Conservation (phyloP, 1,140 invertebrate species). For the Mylabris phalerata region DNA sequence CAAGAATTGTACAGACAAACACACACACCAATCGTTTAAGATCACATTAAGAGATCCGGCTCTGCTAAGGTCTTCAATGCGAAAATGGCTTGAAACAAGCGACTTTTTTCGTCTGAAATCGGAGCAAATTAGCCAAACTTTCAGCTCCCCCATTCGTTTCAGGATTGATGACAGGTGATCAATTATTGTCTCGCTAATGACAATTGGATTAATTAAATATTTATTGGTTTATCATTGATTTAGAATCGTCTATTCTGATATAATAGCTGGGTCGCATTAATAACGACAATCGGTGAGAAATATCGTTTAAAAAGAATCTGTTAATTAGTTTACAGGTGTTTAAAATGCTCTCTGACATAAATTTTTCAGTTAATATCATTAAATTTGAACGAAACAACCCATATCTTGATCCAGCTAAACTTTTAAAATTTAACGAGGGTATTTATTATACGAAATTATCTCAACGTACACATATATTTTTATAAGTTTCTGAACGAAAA, state of each 20-base stretch:
- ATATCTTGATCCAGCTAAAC: conserved; percentile 18
- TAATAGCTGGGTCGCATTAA: background rate
- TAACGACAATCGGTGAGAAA: conserved; percentile 2
- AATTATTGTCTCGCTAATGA: too few species aligned
- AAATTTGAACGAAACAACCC: conserved; percentile 16
- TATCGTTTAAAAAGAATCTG: conserved; percentile 13
- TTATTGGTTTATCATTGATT: too few species aligned
- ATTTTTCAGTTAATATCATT: conserved; percentile 20
- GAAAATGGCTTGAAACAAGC: too few species aligned
- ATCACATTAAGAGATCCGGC: too few species aligned
- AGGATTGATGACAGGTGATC: too few species aligned
- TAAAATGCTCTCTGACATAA: conserved; percentile 17
- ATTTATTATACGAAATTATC: conserved; percentile 16
- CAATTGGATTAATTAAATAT: too few species aligned
- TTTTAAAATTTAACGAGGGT: conserved; percentile 8
- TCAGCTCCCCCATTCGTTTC: too few species aligned
- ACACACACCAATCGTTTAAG: too few species aligned
- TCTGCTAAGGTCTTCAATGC: too few species aligned
- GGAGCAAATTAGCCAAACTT: too few species aligned
- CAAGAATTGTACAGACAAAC: background rate
- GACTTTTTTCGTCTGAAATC: too few species aligned
- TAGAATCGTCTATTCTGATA: background rate
- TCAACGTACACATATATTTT: background rate
- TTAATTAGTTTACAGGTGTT: conserved; percentile 25
- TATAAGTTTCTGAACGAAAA: background rate